phyloP scores from a whole-genome alignment of 2,888 invertebrate genomes.

The Drosophila sordidula region DNA sequence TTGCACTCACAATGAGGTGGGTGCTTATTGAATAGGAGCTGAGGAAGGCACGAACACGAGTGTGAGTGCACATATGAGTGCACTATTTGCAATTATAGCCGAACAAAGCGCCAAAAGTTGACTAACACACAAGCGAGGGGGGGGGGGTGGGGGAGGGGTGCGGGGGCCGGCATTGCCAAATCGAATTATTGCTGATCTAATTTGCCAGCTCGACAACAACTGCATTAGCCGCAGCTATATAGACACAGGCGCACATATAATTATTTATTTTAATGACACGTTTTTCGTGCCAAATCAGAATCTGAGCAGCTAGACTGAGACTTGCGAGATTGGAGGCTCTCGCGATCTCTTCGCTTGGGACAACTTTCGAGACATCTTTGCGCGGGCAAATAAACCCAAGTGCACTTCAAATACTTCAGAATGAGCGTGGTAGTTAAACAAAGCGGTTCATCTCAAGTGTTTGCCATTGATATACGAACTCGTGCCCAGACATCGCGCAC shows the following conservation, averaged over 20 bases:
- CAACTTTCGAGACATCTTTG: slow-evolving; percentile 31
- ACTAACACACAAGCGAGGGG: slow-evolving; percentile 35
- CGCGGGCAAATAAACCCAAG: slow-evolving; percentile 37
- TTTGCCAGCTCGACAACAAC: slow-evolving; percentile 18
- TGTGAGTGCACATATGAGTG: slow-evolving; percentile 39
- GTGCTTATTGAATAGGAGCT: slow-evolving; percentile 59
- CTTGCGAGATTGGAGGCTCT: not conserved
- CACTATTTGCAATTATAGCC: slow-evolving; percentile 54
- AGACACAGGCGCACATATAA: slow-evolving; percentile 4
- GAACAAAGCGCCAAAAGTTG: slow-evolving; percentile 59
- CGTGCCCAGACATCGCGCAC: not conserved
- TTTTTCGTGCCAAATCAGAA: slow-evolving; percentile 38
- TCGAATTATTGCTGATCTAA: slow-evolving; percentile 54
- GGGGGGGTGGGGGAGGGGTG: not conserved
- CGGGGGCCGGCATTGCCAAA: slow-evolving; percentile 52
- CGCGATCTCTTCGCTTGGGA: not conserved
- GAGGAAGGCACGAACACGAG: slow-evolving; percentile 18
- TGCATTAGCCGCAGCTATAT: not conserved
- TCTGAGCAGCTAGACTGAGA: not conserved
- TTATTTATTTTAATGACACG: slow-evolving; percentile 28
- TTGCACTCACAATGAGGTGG: slow-evolving; percentile 26
- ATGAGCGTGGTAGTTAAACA: slow-evolving; percentile 51
- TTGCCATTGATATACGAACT: slow-evolving; percentile 60
- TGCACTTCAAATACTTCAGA: slow-evolving; percentile 51
- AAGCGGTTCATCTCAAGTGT: slow-evolving; percentile 55